These are phyloP conservation scores for Xylophagus ater DNA, from an alignment of 2,888 invertebrate genomes.

Conservation along the genomic window DNA sequence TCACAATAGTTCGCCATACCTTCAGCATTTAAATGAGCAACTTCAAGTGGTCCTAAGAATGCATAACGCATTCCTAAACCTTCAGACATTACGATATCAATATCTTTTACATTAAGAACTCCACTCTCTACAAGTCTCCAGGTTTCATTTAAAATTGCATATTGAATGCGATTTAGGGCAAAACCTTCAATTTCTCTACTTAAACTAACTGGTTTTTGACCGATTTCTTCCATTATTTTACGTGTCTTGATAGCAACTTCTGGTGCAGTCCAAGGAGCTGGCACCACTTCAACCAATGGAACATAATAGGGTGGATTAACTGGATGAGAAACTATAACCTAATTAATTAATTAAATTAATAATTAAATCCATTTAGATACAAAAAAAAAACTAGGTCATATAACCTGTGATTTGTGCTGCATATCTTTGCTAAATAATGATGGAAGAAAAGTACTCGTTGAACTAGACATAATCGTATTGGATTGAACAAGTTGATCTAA, in stretches of 20 bases:
- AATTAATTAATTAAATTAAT: background rate
- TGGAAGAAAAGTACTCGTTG: constrained; percentile 85
- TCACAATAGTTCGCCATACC: constrained; percentile 57
- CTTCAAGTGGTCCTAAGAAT: constrained; percentile 88
- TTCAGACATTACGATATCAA: constrained; percentile 88
- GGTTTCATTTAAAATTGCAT: constrained; percentile 84
- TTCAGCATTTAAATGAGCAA: constrained; percentile 88
- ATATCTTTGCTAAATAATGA: constrained; percentile 75
- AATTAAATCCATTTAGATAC: constrained; percentile 3
- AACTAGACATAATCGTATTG: constrained; percentile 76
- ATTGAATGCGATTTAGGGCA: constrained; percentile 87
- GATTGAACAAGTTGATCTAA: constrained; percentile 67
- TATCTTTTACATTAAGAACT: constrained; percentile 74
- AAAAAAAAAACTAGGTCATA: constrained; percentile 16
- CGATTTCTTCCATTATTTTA: constrained; percentile 71
- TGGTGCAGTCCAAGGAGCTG: constrained; percentile 83
- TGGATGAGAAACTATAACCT: constrained; percentile 69
- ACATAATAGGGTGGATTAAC: constrained; percentile 96
- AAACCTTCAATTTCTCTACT: constrained; percentile 85
- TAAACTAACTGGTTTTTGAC: constrained; percentile 81
- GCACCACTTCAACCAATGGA: constrained; percentile 86
- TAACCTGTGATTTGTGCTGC: constrained; percentile 54
- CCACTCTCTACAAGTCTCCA: constrained; percentile 80
- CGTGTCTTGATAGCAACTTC: constrained; percentile 64
- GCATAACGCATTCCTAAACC: constrained; percentile 93